A percentile compares a stretch with the other conserved stretches of the same genome.
These are phyloP conservation scores for Drepana falcataria DNA, from an alignment of 2,888 invertebrate species.

Conservation along the genomic window DNA sequence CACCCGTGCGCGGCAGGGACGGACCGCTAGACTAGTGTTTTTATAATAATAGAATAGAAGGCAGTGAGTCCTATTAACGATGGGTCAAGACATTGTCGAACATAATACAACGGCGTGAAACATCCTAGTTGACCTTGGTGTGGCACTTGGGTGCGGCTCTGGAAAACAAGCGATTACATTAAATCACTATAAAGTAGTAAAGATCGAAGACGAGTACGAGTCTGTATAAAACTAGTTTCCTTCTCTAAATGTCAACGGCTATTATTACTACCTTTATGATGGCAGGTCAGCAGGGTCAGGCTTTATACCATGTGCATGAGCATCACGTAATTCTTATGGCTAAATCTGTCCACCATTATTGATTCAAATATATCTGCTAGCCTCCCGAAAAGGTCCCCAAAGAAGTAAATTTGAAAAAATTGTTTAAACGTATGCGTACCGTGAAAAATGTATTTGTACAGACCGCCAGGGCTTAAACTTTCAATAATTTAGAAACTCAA, in stretches of 20 bases:
- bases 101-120: background rate
- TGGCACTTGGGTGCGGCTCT: constrained; percentile 24
- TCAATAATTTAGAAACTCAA: too few relatives aligned
- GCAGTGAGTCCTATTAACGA: background rate
- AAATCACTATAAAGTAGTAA: constrained; percentile 25
- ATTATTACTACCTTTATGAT: constrained; percentile 51
- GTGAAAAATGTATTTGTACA: too few relatives aligned
- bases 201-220: constrained; percentile 32
- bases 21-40: too few relatives aligned
- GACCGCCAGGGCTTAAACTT: too few relatives aligned
- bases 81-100: background rate
- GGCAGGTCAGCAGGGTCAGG: constrained; percentile 49
- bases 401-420: too few relatives aligned
- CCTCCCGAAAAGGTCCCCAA: too few relatives aligned
- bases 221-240: constrained; percentile 57
- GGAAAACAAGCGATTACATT: constrained; percentile 39
- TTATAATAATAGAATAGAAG: background rate
- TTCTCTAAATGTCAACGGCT: constrained; percentile 64
- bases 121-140: constrained; percentile 27
- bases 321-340: constrained; percentile 16
- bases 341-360: background rate
- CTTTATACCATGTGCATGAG: constrained; percentile 25
- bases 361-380: background rate
- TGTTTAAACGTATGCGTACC: too few relatives aligned
- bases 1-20: too few relatives aligned